Evolutionary conservation across 2,888 invertebrate genomes (phyloP), one percentile per base, ranked within the genome.

Genomic region (Eupithecia insigniata): DNA sequence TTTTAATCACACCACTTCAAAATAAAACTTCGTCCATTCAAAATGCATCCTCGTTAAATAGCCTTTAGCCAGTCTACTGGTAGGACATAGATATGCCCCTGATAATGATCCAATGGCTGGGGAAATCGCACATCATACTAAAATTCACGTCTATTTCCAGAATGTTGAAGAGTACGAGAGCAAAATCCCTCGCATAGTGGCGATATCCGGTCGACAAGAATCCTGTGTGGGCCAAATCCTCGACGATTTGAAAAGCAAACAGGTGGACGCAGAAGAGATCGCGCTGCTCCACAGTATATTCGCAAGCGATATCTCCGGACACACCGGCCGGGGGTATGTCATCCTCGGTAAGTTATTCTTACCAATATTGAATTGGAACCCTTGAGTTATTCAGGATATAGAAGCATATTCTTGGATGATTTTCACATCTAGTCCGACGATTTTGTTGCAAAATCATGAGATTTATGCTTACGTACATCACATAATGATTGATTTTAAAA

Each of bases 281-380:
- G 90, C 85, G 2, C 84, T 95, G 0, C 83, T 95, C 1, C 94
- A 95, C 74, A 91, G 90, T 70, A 84, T 94, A 8, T 94, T 92
- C 78, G 84, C 90, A 12, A 87, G 85, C 69, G 90, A 93, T n/a
- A 94, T 95, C 70, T 80, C 89, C 71, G 95, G 95, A 0, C 96
- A 96, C 83, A 94, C 96, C 18, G 96, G 95, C 83, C 89, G 97
- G 78, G 97, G 97, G 1, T 96, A 94, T 83, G 89, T 95, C 8
- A 84, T 97, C 67, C 81, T 93, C 0, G 87, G 91, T 90, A 82
- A 80, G 77, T 69, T 72, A 18, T 26, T 55, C 26, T 5, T 26
- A 14, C 7, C 26, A 30, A 30, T 67, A 60, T 60, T 30, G 55
- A 39, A 2, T 12, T 26, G 55, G 30, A 60, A 18, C 18, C 60